Conservation (phyloP, 2,113 vertebrate species). For the Riparia riparia region DNA sequence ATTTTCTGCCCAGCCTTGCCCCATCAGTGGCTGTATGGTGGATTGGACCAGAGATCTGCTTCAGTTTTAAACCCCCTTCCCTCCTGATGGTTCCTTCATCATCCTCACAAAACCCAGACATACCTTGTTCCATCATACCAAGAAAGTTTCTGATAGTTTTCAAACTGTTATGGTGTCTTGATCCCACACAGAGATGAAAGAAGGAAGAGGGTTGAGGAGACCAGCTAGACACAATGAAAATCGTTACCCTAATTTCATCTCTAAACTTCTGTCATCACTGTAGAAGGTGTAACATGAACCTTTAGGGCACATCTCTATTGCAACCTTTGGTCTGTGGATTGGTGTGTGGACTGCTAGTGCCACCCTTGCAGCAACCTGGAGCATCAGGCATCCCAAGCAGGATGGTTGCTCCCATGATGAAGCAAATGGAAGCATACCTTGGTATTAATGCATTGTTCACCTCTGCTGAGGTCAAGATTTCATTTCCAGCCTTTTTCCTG, state of each 20-base stretch:
- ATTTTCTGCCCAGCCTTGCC: neutral
- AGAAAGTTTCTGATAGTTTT: neutral
- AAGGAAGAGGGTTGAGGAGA: neutral
- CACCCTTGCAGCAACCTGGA: neutral
- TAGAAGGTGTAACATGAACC: neutral
- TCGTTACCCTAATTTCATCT: neutral
- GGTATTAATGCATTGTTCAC: neutral
- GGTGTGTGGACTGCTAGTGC: neutral
- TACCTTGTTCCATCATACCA: neutral
- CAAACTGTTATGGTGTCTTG: neutral
- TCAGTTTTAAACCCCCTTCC: neutral
- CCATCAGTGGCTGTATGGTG: fast-evolving
- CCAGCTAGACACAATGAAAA: neutral
- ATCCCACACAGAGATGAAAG: neutral
- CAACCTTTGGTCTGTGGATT: neutral
- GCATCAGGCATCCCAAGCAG: neutral
- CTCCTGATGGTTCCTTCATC: neutral
- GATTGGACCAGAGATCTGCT: neutral
- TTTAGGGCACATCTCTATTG: neutral
- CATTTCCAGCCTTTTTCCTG: neutral
- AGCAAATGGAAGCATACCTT: neutral
- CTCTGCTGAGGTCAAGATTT: neutral
- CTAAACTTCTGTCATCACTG: neutral
- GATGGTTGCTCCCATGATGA: fast-evolving
- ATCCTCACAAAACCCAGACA: neutral